These are phyloP conservation scores for Margarornis squamiger DNA, from an alignment of 2,797 vertebrate species.

Conservation along the genomic window DNA sequence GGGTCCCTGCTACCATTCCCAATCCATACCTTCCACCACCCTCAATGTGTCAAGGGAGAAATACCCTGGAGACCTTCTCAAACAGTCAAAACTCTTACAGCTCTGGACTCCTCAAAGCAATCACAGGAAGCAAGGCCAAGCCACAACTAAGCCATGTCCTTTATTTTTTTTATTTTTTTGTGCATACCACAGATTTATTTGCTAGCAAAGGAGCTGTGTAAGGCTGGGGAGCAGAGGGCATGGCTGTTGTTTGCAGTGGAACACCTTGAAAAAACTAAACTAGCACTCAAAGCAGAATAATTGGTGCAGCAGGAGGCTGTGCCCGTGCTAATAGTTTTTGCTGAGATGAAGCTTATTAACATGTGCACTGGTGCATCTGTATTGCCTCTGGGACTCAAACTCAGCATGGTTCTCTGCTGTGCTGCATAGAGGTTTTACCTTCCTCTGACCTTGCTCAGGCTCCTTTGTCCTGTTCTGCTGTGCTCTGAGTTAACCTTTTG, in stretches of 20 bases:
- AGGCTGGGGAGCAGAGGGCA: neutral
- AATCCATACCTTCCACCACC: too few species aligned
- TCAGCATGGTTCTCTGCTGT: slow-evolving; percentile 10
- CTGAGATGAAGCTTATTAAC: slow-evolving; percentile 66
- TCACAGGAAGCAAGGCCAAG: neutral
- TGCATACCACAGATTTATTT: neutral
- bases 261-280: slow-evolving; percentile 38
- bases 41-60: neutral
- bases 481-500: slow-evolving; percentile 48
- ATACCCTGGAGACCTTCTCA: neutral
- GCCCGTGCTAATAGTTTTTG: slow-evolving; percentile 63
- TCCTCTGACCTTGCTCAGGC: slow-evolving; percentile 62
- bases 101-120: neutral
- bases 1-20: neutral
- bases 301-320: slow-evolving; percentile 51
- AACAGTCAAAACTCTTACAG: neutral
- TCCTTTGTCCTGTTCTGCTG: slow-evolving; percentile 56
- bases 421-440: slow-evolving; percentile 60
- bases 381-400: slow-evolving; percentile 65
- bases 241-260: neutral
- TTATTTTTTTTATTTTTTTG: neutral
- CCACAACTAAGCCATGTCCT: neutral
- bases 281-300: slow-evolving; percentile 22
- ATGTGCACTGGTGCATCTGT: slow-evolving; percentile 70
- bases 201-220: neutral